Conservation (phyloP, 2,113 vertebrate genomes). For the Oryctolagus cuniculus region mOryCun1.1 NC_091437.1:5386501-5387000, state of each 20-base stretch:
- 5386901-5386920: not conserved
- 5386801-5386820: not conserved
- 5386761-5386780: too few relatives aligned
- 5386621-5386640: too few relatives aligned
- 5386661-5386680: too few relatives aligned
- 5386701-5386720: too few relatives aligned
- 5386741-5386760: too few relatives aligned
- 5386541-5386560: not conserved
- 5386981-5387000: constrained; percentile 34
- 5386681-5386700: too few relatives aligned
- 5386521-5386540: not conserved
- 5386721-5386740: too few relatives aligned
- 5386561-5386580: not conserved
- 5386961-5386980: not conserved
- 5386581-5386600: not conserved
- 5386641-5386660: too few relatives aligned
- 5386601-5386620: not conserved
- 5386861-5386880: not conserved
- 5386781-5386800: not conserved
- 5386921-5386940: not conserved
- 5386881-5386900: constrained; percentile 29
- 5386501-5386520: constrained; percentile 8
- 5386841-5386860: constrained; percentile 27
- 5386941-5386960: not conserved
- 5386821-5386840: not conserved